Evolutionary conservation across 2,888 invertebrate genomes (phyloP).

Genomic region (Callimorpha dominula): DNA sequence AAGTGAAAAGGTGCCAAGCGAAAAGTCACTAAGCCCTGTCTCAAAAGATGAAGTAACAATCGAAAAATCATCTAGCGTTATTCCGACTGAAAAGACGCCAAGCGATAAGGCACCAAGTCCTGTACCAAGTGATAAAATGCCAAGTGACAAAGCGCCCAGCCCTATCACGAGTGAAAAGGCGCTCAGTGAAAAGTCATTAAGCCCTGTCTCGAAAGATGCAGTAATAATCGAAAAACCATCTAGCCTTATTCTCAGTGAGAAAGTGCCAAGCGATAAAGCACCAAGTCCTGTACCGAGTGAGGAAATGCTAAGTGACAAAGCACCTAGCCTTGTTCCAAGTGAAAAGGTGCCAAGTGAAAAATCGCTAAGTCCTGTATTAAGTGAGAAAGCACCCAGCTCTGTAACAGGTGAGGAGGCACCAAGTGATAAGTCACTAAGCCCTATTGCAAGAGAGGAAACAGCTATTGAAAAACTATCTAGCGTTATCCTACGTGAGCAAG

Average conservation of each 20-base stretch:
- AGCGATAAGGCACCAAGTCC: slow-evolving; percentile 6
- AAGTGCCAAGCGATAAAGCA: slow-evolving; percentile 12
- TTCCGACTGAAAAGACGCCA: no score
- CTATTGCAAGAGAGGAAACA: background rate
- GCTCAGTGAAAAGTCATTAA: slow-evolving; percentile 1
- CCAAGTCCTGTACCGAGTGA: background rate
- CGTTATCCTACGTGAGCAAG: slow-evolving; percentile 9
- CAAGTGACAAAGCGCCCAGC: background rate
- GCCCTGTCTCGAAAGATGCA: background rate
- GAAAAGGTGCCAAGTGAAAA: slow-evolving; percentile 18
- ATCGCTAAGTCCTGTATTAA: slow-evolving; percentile 5
- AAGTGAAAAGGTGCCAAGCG: slow-evolving; percentile 14
- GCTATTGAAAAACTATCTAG: slow-evolving; percentile 21
- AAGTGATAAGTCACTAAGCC: no score
- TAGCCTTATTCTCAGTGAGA: slow-evolving; percentile 12
- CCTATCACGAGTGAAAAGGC: background rate
- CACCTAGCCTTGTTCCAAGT: background rate
- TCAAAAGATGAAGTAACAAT: no score
- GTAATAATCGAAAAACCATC: slow-evolving; percentile 9
- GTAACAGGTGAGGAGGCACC: background rate
- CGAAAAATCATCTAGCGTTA: no score
- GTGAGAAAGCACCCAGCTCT: no score
- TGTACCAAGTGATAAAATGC: background rate
- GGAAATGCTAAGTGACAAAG: slow-evolving; percentile 4
- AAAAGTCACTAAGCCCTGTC: background rate